Evolutionary conservation across 2,888 invertebrate genomes (phyloP).

Genomic region (Barypeithes pellucidus): DNA sequence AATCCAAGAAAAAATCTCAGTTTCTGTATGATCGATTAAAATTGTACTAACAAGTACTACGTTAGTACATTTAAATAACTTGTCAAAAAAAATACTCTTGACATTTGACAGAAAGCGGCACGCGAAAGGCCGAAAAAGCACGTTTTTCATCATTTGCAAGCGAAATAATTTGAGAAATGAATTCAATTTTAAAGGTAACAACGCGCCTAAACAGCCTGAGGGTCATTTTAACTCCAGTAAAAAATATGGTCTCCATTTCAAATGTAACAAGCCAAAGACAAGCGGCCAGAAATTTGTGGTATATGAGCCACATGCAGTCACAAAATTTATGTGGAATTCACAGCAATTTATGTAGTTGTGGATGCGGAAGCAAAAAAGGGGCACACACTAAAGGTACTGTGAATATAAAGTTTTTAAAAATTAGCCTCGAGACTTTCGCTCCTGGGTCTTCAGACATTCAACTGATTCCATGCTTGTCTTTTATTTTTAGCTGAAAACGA

Average conservation of each 20-base stretch:
- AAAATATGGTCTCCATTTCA: slow-evolving; percentile 61
- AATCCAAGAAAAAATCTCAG: too few relatives aligned
- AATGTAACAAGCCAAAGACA: slow-evolving; percentile 73
- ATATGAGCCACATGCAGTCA: slow-evolving; percentile 75
- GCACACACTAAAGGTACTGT: slow-evolving; percentile 81
- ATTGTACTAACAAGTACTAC: too few relatives aligned
- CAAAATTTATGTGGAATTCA: slow-evolving; percentile 69
- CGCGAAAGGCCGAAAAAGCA: slow-evolving; percentile 36
- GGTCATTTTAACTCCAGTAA: slow-evolving; percentile 64
- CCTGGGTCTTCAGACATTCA: too few relatives aligned
- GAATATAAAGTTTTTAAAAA: slow-evolving; percentile 4
- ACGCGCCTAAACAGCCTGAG: slow-evolving; percentile 69
- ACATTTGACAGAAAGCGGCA: slow-evolving; percentile 31
- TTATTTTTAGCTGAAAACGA: slow-evolving; percentile 83
- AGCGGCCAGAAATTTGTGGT: slow-evolving; percentile 82
- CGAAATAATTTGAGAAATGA: slow-evolving; percentile 72
- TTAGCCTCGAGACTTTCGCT: too few relatives aligned
- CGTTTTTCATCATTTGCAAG: slow-evolving; percentile 36
- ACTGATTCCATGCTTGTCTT: too few relatives aligned
- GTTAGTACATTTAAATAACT: too few relatives aligned
- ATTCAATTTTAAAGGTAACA: slow-evolving; percentile 78
- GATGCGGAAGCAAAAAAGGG: slow-evolving; percentile 74
- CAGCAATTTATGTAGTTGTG: slow-evolving; percentile 79
- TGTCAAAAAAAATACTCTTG: background rate
- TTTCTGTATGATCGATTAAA: too few relatives aligned